Percentiles rank a stretch among this genome's conserved stretches.
Evolutionary conservation across 2,888 invertebrate species (phyloP).

Genomic region (Chalcis sispes): DNA sequence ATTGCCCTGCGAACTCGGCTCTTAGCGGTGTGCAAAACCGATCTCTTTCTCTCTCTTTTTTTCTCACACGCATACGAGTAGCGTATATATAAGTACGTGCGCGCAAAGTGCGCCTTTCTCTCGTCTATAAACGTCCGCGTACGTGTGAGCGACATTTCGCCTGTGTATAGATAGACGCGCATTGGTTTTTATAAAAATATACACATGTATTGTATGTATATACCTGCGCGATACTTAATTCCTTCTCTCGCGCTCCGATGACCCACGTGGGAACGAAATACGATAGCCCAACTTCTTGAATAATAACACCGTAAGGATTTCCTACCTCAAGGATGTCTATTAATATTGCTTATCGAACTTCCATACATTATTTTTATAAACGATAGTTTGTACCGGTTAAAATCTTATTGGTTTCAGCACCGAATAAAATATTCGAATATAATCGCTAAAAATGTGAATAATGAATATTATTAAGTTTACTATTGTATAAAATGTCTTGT

Average conservation of each 20-base stretch:
- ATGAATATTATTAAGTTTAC: too few relatives aligned
- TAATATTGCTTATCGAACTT: neutral
- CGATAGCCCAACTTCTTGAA: neutral
- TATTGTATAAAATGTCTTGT: too few relatives aligned
- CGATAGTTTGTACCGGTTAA: too few relatives aligned
- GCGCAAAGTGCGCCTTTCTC: constrained; percentile 46
- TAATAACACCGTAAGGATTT: neutral
- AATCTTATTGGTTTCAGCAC: too few relatives aligned
- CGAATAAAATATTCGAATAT: too few relatives aligned
- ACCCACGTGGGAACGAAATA: neutral
- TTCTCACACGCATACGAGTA: too few relatives aligned
- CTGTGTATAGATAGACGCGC: neutral
- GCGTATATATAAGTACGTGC: neutral
- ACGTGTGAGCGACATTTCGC: neutral
- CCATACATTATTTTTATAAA: too few relatives aligned
- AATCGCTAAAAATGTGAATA: too few relatives aligned
- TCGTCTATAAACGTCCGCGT: constrained; percentile 42
- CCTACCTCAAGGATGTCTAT: neutral
- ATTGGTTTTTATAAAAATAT: too few relatives aligned
- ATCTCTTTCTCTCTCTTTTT: constrained; percentile 21
- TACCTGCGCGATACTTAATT: neutral
- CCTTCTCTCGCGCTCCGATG: neutral
- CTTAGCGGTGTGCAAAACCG: neutral
- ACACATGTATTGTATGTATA: neutral
- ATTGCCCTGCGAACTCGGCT: constrained; percentile 64